These are phyloP conservation scores for Sphaeridia pumilis DNA, from an alignment of 2,888 invertebrate species.

Conservation along the genomic window DNA sequence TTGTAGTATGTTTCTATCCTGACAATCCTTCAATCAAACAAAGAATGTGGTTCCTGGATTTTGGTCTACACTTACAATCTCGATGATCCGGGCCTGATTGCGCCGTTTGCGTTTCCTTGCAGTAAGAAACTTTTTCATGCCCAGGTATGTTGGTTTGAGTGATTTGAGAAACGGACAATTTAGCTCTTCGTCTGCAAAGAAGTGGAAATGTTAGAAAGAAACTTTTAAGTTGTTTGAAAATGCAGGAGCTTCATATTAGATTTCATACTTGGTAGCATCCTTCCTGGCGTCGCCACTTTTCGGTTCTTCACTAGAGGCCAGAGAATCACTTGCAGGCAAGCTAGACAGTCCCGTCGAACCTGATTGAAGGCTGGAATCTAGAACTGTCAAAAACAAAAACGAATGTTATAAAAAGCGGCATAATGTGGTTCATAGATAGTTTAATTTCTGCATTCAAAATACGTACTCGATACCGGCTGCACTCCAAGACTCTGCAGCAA, in stretches of 20 bases:
- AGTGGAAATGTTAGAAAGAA: too few relatives aligned
- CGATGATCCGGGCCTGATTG: slow-evolving; percentile 59
- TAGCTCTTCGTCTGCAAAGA: slow-evolving; percentile 39
- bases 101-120: slow-evolving; percentile 90
- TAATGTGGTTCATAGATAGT: too few relatives aligned
- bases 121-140: slow-evolving; percentile 80
- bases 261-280: too few relatives aligned
- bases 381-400: too few relatives aligned
- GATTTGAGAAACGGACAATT: slow-evolving; percentile 68
- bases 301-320: not conserved
- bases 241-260: too few relatives aligned
- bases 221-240: too few relatives aligned
- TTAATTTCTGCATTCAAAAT: too few relatives aligned
- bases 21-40: not conserved
- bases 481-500: slow-evolving; percentile 76
- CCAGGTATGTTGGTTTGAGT: slow-evolving; percentile 90
- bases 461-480: slow-evolving; percentile 60
- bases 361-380: too few relatives aligned
- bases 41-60: too few relatives aligned
- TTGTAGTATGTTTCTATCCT: not conserved
- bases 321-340: too few relatives aligned
- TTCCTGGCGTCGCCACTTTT: slow-evolving; percentile 9
- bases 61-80: slow-evolving; percentile 73
- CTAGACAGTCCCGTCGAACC: too few relatives aligned
- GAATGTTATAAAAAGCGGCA: too few relatives aligned